Base-by-base conservation (phyloP, 2,888 invertebrate genomes). In the Choristoneura rosaceana region DNA sequence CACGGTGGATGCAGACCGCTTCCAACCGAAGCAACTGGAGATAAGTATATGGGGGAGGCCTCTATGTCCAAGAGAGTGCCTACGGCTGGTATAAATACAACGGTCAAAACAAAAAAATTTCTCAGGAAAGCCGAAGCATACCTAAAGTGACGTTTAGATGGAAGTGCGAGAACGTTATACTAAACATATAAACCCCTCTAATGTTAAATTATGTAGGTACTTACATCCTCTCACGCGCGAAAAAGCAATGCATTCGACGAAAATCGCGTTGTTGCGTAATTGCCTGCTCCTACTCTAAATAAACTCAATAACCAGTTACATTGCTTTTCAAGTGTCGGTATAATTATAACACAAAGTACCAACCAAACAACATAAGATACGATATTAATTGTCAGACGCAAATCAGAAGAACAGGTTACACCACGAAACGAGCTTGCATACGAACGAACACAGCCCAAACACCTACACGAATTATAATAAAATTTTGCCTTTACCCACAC, bases 331-430 rank as follows among this genome's bases (percentile, higher is more conserved):
- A 12, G 55, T 55, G 25, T 55, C 25, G 4, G 55, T 52, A 4
- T 25, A 17, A 25, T 25, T 55, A 25, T 4, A 55, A 55, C 55
- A 55, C 25, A 12, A 55, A 10, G 66, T 62, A 62, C 66, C 65
- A 61, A 55, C 66, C 62, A 62, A 67, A 67, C 45, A 55, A 67
- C 66, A 71, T 67, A 45, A 71, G 55, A 55, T 55, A 38, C 58
- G 25, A 55, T 67, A 63, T 67, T 62, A 67, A 67, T 71, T 67
- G 71, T 50, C 62, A 63, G 47, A 25, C 66, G 66, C 67, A 62
- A 58, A 71, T 71, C 47, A 55, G 64, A 38, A 25, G 58, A 71
- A 67, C 71, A 33, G 62, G 71, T 68, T 62, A 15, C 55, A 38
- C 59, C 70, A 33, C 38, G 25, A 38, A 45, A 64, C 69, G 14